Base-by-base conservation (phyloP, 2,113 vertebrate genomes). In the Leucosticte australis region DNA sequence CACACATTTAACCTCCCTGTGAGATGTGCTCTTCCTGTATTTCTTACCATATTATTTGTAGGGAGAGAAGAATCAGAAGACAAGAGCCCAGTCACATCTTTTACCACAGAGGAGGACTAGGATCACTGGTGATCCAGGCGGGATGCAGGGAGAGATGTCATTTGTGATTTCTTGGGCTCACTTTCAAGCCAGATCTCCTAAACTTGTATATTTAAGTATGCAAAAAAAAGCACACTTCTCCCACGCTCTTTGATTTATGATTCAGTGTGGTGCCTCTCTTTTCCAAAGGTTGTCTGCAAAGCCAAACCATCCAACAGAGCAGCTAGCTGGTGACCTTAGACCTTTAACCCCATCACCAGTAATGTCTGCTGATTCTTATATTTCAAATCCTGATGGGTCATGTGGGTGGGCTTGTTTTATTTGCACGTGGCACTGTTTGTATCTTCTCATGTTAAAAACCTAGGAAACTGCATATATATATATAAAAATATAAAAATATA, bases 391-490 rank as follows among this genome's bases (percentile, higher is more conserved):
- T 50, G 31, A 26, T 55, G 67, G 42, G 91, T 84, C 67, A 69
- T 0, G 1, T 87, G 70, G 74, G 89, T 95, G 93, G 93, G 78
- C 90, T 60, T 94, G 37, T 77, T 91, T 76, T 69, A 87, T 85
- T 96, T 94, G 85, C 90, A 95, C 2, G 2, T 95, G 90, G 60
- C 30, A 88, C 33, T 95, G n/a, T 95, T 97, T 95, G 41, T 96
- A 71, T 96, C 78, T 95, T 83, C 73, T 79, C 70, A 13, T 55
- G 42, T 70, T 87, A 90, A 96, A 94, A 94, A 94, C 91, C 94
- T 91, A 92, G 93, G 93, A 94, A 96, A 97, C 92, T 83, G 42
- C 55, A 42, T 53, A 75, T 27, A 37, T 26, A 14, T 33, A 14
- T 23, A 8, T 19, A 13, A 3, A 52, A 7, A 55, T 20, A 55